Percentiles rank a stretch among this genome's conserved stretches.
Evolutionary conservation across 2,888 invertebrate species (phyloP).

Genomic region (Charanyca ferruginea): DNA sequence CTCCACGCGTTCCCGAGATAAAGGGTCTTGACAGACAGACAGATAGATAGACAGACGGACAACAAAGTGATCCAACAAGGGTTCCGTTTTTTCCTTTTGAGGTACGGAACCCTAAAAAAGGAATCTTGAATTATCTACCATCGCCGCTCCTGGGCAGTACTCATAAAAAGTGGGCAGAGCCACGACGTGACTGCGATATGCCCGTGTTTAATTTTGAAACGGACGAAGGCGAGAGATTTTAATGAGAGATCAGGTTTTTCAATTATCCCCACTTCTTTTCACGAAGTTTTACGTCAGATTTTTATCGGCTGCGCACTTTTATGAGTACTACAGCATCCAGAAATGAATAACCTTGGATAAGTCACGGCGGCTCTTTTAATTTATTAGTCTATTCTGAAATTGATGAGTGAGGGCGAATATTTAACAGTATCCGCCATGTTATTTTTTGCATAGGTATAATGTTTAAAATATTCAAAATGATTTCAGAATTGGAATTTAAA

Average conservation of each 20-base stretch:
- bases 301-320: constrained; percentile 77
- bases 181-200: constrained; percentile 88
- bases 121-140: constrained; percentile 62
- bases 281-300: constrained; percentile 80
- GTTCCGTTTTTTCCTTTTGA: too few species aligned
- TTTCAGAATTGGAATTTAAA: constrained; percentile 38
- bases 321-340: constrained; percentile 65
- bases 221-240: constrained; percentile 88
- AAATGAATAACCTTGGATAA: constrained; percentile 60
- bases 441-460: constrained; percentile 38
- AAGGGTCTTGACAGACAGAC: too few species aligned
- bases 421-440: constrained; percentile 27
- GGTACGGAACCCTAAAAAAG: too few species aligned
- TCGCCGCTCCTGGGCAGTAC: constrained; percentile 67
- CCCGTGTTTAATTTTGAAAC: constrained; percentile 85
- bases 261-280: constrained; percentile 87
- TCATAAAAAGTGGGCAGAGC: constrained; percentile 78
- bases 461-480: constrained; percentile 43
- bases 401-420: constrained; percentile 49
- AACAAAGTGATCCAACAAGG: too few species aligned
- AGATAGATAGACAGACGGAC: too few species aligned
- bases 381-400: constrained; percentile 58
- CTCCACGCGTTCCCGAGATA: too few species aligned
- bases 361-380: constrained; percentile 58
- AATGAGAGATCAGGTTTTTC: constrained; percentile 90